Evolutionary conservation across 1,140 invertebrate genomes (phyloP).

Genomic region (Riptortus pedestris): DNA sequence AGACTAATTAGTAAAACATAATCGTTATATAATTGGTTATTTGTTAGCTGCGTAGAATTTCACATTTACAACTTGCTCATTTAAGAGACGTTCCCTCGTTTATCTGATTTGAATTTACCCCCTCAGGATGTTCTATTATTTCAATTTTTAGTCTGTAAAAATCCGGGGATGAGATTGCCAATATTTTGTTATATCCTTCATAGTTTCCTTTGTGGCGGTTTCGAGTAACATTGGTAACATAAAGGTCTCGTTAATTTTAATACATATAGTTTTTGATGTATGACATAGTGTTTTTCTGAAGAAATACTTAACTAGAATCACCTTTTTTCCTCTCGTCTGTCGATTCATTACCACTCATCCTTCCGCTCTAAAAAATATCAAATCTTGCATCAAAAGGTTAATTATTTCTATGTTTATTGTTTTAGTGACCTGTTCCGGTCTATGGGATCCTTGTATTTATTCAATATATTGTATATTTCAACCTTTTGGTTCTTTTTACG

Average conservation of each 20-base stretch:
- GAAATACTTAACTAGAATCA: background rate
- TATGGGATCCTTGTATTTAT: background rate
- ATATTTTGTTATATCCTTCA: too few species aligned
- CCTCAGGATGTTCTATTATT: too few species aligned
- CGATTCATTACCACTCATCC: background rate
- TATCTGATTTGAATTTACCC: too few species aligned
- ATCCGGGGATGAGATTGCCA: background rate
- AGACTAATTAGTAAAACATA: too few species aligned
- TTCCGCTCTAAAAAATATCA: background rate
- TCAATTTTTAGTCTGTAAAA: too few species aligned
- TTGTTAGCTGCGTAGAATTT: too few species aligned
- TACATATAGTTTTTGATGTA: background rate
- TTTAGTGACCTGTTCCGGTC: too few species aligned
- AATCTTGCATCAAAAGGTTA: background rate
- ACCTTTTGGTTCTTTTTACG: too few species aligned
- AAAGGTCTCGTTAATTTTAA: background rate
- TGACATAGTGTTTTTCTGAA: background rate
- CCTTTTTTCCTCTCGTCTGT: too few species aligned
- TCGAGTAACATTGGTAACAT: background rate
- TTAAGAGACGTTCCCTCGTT: too few species aligned
- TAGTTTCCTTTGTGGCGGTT: background rate
- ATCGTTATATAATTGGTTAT: too few species aligned
- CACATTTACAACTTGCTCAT: too few species aligned
- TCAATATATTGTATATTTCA: background rate
- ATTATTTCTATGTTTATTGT: background rate